Conservation (phyloP, 2,797 vertebrate species). For the Crossoptilon crossoptilon region DNA sequence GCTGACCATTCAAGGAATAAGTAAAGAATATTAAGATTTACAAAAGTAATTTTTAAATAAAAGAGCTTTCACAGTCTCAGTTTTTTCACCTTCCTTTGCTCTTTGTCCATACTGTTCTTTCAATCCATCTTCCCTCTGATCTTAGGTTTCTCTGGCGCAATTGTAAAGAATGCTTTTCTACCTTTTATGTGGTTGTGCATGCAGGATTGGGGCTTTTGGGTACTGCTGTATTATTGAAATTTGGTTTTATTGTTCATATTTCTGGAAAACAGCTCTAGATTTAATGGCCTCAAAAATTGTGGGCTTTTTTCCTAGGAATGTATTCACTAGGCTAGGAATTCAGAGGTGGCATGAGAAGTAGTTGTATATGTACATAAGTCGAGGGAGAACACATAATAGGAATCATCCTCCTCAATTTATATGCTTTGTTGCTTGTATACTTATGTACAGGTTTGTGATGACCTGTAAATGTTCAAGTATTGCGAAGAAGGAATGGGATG, state of each 20-base stretch:
- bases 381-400: background rate
- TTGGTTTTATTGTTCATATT: background rate
- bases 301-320: background rate
- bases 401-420: background rate
- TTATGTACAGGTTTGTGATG: background rate
- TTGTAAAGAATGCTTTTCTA: background rate
- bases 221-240: background rate
- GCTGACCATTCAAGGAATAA: constrained; percentile 9
- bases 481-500: background rate
- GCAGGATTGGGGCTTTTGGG: background rate
- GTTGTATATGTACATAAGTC: background rate
- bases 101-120: background rate
- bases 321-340: background rate
- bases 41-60: background rate
- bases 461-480: background rate
- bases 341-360: background rate
- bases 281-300: background rate
- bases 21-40: background rate
- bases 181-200: background rate
- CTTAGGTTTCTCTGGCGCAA: background rate
- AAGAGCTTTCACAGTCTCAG: background rate
- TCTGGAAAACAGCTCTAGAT: background rate
- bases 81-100: background rate
- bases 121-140: background rate
- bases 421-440: background rate